These are phyloP conservation scores for Bradypodion pumilum DNA, from an alignment of 2,797 vertebrate genomes.

Conservation along the genomic window DNA sequence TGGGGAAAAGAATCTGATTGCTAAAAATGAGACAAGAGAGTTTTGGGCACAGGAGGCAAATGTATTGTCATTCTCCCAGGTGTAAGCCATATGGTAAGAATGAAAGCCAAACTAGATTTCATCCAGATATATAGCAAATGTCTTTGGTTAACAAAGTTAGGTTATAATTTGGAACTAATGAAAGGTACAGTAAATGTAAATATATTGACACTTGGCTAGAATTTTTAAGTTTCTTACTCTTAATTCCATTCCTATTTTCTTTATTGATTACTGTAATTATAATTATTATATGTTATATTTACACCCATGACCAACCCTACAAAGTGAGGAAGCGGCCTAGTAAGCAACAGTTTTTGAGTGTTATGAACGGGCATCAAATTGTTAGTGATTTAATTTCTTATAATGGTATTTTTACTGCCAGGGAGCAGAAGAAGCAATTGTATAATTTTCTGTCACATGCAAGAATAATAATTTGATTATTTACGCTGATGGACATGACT, in stretches of 20 bases:
- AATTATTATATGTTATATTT: not conserved
- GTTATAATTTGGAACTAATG: not conserved
- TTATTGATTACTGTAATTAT: not conserved
- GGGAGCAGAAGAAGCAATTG: not conserved
- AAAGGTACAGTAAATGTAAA: not conserved
- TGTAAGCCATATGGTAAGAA: not conserved
- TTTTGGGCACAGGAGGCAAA: not conserved
- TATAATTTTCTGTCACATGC: not conserved
- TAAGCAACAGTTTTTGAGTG: not conserved
- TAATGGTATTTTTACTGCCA: not conserved
- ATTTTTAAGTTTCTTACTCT: not conserved
- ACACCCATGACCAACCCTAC: too few species aligned
- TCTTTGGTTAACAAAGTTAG: not conserved
- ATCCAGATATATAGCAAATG: not conserved
- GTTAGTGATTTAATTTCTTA: not conserved
- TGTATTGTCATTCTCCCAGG: not conserved
- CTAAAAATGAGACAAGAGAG: not conserved
- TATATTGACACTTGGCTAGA: fast-evolving
- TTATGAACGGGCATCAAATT: not conserved
- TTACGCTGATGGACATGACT: not conserved
- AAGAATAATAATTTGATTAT: not conserved
- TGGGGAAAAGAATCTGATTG: not conserved
- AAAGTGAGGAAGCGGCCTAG: not conserved
- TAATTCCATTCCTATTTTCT: not conserved
- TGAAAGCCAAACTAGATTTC: not conserved